phyloP scores from a whole-genome alignment of 1,140 invertebrate genomes.

The Drosophila gunungcola region DNA sequence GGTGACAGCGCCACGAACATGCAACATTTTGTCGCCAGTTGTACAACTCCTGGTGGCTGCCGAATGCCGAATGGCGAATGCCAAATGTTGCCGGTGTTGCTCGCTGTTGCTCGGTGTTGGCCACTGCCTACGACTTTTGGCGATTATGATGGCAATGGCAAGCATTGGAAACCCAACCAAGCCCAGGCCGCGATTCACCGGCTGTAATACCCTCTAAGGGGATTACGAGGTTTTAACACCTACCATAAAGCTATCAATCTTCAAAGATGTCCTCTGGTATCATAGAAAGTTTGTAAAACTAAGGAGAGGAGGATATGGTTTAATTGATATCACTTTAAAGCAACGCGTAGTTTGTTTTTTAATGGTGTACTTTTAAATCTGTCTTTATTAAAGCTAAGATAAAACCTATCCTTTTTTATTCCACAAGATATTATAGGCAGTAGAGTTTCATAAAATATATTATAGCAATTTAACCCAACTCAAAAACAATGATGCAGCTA shows the following conservation, averaged over 20 bases:
- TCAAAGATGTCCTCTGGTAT: slow-evolving; percentile 10
- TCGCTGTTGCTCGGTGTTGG: slow-evolving; percentile 3
- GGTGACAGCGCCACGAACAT: slow-evolving; percentile 76
- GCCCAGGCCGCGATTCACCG: slow-evolving; percentile 23
- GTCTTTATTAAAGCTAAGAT: no score
- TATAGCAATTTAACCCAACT: no score
- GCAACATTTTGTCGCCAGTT: slow-evolving; percentile 82
- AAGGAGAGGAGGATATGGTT: background rate
- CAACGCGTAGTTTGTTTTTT: no score
- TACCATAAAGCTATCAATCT: slow-evolving; percentile 14
- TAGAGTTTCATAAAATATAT: no score
- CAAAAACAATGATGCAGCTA: no score
- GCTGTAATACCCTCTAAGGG: slow-evolving; percentile 46
- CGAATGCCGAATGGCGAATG: slow-evolving; percentile 12
- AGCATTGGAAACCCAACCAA: background rate
- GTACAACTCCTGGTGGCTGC: slow-evolving; percentile 52
- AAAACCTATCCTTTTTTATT: no score
- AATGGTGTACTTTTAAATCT: background rate
- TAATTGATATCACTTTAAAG: slow-evolving; percentile 7
- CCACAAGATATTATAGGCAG: no score
- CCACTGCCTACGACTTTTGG: slow-evolving; percentile 46
- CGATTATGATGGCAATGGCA: slow-evolving; percentile 51
- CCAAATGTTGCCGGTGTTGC: slow-evolving; percentile 14
- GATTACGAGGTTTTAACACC: slow-evolving; percentile 41
- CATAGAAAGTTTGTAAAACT: background rate